phyloP scores from a whole-genome alignment of 2,888 invertebrate species.

The Cheiracanthium punctorium region DNA sequence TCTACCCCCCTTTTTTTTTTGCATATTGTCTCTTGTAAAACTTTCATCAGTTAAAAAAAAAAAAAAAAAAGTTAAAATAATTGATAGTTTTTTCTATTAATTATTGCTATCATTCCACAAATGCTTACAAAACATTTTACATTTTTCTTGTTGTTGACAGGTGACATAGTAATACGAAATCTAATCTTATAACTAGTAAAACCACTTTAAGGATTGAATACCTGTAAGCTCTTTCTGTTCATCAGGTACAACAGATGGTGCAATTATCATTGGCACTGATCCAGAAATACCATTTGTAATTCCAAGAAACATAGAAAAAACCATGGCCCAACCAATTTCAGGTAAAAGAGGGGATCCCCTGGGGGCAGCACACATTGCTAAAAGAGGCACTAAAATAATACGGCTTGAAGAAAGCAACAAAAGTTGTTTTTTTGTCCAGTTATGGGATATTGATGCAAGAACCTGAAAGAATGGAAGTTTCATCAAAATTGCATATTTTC shows the following conservation, averaged over 20 bases:
- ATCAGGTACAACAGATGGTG: slow-evolving; percentile 89
- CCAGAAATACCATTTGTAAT: slow-evolving; percentile 91
- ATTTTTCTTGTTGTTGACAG: no score
- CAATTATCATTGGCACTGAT: slow-evolving; percentile 93
- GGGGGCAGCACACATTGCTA: slow-evolving; percentile 89
- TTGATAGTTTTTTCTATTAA: no score
- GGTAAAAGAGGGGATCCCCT: slow-evolving; percentile 84
- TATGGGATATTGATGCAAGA: slow-evolving; percentile 86
- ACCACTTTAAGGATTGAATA: no score
- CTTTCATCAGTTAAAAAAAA: no score
- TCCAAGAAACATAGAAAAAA: slow-evolving; percentile 84
- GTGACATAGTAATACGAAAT: no score
- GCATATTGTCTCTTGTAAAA: no score
- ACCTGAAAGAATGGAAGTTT: slow-evolving; percentile 78
- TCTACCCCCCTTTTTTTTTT: no score
- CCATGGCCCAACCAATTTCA: slow-evolving; percentile 82
- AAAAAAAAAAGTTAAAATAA: no score
- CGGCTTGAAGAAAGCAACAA: slow-evolving; percentile 85
- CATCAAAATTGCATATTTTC: no score
- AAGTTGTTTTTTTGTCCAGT: slow-evolving; percentile 88
- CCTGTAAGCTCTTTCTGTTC: slow-evolving; percentile 92
- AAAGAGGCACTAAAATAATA: slow-evolving; percentile 85
- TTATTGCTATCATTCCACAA: no score
- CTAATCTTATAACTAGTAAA: no score
- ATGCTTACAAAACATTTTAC: no score